A percentile compares a stretch with the other conserved stretches of the same genome.
Conservation (phyloP, 2,888 invertebrate species). For the Zaprionus lineosus region DNA sequence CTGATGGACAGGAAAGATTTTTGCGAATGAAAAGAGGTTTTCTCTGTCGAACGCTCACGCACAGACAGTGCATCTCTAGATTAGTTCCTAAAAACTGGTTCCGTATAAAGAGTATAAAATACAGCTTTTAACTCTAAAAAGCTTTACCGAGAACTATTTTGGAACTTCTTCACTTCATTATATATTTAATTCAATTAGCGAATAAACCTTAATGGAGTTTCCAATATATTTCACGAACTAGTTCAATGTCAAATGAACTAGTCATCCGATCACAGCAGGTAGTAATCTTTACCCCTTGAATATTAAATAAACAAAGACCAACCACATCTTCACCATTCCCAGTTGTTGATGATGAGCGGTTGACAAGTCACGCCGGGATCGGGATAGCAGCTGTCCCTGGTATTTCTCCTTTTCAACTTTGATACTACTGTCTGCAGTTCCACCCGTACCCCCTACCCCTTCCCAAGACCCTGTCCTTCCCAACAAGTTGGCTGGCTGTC, state of each 20-base stretch:
- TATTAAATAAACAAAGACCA: background rate
- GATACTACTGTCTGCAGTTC: too few relatives aligned
- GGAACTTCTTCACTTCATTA: too few relatives aligned
- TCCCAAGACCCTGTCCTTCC: slow-evolving; percentile 7
- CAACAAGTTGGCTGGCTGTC: slow-evolving; percentile 26
- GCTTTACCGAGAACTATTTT: too few relatives aligned
- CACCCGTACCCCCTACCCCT: background rate
- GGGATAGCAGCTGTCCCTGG: slow-evolving; percentile 48
- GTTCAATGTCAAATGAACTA: background rate
- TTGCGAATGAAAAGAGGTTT: background rate
- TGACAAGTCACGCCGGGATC: slow-evolving; percentile 65
- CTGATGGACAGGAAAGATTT: slow-evolving; percentile 6
- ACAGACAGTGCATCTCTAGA: too few relatives aligned
- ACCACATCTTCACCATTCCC: background rate
- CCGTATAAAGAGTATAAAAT: too few relatives aligned
- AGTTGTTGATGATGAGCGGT: slow-evolving; percentile 39
- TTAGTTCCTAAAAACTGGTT: too few relatives aligned
- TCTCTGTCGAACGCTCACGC: too few relatives aligned
- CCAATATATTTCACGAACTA: background rate
- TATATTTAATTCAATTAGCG: too few relatives aligned
- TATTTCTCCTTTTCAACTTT: background rate
- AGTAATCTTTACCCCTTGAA: background rate
- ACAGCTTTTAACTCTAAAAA: too few relatives aligned
- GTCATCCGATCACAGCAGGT: background rate
- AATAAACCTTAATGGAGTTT: too few relatives aligned